Base-by-base conservation (phyloP, 2,113 vertebrate species). In the Nyctibius bracteatus region DNA sequence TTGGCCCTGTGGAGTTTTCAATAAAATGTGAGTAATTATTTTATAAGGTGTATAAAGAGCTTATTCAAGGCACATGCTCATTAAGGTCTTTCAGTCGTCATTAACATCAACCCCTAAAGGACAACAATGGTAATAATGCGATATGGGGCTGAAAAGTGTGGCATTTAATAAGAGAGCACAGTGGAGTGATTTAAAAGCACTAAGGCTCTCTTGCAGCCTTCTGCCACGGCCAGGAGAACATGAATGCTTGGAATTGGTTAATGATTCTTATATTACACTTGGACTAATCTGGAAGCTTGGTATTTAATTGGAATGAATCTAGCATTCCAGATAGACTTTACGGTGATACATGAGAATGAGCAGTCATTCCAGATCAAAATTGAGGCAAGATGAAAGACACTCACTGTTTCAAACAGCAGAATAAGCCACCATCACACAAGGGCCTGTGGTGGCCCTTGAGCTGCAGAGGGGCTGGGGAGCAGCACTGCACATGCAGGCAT, bases 81-180 rank as follows among this genome's bases (percentile, higher is more conserved):
- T 95, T 97, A 95, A 91, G 86, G 41, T 90, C 73, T 86, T 95
- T 94, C 95, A 92, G 92, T 94, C 5, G 0, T 82, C 92, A 89
- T 95, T 96, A 96, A 68, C 96, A 87, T 89, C 94, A 94, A 43
- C 78, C 73, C 83, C 88, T 91, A 89, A 96, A 96, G 88, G 83
- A 95, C 95, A 96, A 54, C 96, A 95, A 62, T 87, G 57, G 86
- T 75, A 95, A 82, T 87, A 95, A 80, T 89, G 73, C 5, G 0
- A 39, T 44, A 41, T 74, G 54, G 82, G 80, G 83, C 92, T 84
- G 81, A 62, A 94, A 88, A 49, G 44, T 25, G 49, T 65, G 46
- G 65, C 70, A 66, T 82, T 96, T 72, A 87, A 72, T 54, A 66
- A 70, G 44, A 79, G 61, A 93, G 65, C 72, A 81, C 35, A 21